These are phyloP conservation scores for Erannis defoliaria DNA, from an alignment of 2,888 invertebrate genomes.

Conservation along the genomic window DNA sequence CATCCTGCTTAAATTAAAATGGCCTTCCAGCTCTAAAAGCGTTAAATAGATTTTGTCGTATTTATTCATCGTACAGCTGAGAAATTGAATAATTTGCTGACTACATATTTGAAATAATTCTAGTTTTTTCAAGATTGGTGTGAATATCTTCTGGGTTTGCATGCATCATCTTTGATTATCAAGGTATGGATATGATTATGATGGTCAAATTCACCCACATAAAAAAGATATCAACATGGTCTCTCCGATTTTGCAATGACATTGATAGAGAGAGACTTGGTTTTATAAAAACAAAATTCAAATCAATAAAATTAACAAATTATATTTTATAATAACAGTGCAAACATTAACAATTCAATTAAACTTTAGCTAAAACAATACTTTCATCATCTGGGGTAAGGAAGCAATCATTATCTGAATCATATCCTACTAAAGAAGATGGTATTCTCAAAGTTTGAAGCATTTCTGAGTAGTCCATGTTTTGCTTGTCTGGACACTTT, in stretches of 20 bases:
- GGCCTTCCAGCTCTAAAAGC: no score
- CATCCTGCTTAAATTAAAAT: no score
- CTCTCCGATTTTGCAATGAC: no score
- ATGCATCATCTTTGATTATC: no score
- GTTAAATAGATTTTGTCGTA: no score
- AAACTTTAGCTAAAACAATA: conserved; percentile 65
- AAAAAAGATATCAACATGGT: background rate
- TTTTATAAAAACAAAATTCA: conserved; percentile 6
- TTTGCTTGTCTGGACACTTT: conserved; percentile 70
- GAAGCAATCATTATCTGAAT: conserved; percentile 81
- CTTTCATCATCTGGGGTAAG: conserved; percentile 69
- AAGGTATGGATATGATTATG: no score
- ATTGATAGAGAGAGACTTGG: no score
- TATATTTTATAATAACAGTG: conserved; percentile 29
- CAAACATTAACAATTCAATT: conserved; percentile 33
- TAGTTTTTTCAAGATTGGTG: no score
- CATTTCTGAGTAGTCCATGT: conserved; percentile 80
- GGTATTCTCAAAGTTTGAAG: conserved; percentile 82
- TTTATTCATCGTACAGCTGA: no score
- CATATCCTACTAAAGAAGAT: conserved; percentile 77
- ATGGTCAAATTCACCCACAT: background rate
- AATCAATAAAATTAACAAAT: conserved; percentile 22
- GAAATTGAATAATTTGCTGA: no score
- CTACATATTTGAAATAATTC: no score
- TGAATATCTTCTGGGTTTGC: no score